Percentiles rank a stretch among this genome's conserved stretches.
phyloP scores from a whole-genome alignment of 2,797 vertebrate species.

The Microctenopoma stevenorrisi region DNA sequence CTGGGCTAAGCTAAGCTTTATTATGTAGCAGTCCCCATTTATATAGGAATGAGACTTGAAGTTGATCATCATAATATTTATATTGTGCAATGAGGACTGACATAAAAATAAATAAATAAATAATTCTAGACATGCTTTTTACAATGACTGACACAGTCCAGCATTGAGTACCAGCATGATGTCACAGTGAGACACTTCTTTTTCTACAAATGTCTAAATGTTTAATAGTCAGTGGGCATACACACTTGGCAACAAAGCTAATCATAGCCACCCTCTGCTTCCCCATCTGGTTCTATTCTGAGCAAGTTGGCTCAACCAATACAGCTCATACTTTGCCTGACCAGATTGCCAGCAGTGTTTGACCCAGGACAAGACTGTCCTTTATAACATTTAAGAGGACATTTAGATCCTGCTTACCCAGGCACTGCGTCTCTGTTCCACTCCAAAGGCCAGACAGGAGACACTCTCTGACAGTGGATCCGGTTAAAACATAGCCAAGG shows the following conservation, averaged over 20 bases:
- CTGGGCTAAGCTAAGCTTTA: constrained; percentile 35
- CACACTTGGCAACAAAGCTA: constrained; percentile 38
- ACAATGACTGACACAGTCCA: constrained; percentile 18
- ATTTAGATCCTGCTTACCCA: constrained; percentile 86
- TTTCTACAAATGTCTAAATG: constrained; percentile 26
- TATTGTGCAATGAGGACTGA: no score
- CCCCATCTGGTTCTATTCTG: constrained; percentile 53
- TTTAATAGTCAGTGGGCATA: constrained; percentile 40
- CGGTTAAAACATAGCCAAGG: constrained; percentile 92
- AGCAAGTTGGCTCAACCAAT: constrained; percentile 24
- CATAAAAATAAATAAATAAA: no score
- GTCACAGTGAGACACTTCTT: constrained; percentile 10
- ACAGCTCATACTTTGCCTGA: constrained; percentile 31
- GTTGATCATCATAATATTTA: neutral
- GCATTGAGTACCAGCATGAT: neutral
- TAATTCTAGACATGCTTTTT: neutral
- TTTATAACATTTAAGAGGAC: constrained; percentile 40
- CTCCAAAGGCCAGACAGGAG: constrained; percentile 97
- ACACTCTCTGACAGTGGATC: constrained; percentile 94
- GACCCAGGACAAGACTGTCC: constrained; percentile 38
- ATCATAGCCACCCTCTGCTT: constrained; percentile 45
- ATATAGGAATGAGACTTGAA: constrained; percentile 46
- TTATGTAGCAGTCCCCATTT: constrained; percentile 21
- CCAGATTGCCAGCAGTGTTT: constrained; percentile 27
- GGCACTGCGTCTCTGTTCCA: constrained; percentile 91